A percentile compares a stretch with the other conserved stretches of the same genome.
These are phyloP conservation scores for Planiliza haematocheilus DNA, from an alignment of 2,113 vertebrate species.

Conservation along the genomic window DNA sequence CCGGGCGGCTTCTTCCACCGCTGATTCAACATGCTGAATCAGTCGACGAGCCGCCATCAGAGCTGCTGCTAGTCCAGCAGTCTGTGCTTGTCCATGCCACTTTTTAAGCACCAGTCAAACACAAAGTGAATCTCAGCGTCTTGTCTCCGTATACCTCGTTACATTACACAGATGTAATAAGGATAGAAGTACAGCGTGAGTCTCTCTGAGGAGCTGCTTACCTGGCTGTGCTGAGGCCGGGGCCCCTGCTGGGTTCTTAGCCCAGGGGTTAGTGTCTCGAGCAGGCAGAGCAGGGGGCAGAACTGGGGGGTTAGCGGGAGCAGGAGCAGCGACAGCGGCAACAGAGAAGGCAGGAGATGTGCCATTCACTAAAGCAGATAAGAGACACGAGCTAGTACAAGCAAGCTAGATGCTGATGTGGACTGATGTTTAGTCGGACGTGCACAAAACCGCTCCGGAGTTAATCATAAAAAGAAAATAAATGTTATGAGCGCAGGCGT, in stretches of 20 bases:
- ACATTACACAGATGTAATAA: background rate
- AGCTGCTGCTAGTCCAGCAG: background rate
- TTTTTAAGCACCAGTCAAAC: too few relatives aligned
- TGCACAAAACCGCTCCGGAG: conserved; percentile 35
- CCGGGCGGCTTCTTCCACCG: too few relatives aligned
- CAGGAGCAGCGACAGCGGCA: conserved; percentile 72
- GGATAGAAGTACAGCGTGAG: too few relatives aligned
- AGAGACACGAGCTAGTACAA: conserved; percentile 66
- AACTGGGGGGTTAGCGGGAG: conserved; percentile 80
- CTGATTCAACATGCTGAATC: too few relatives aligned
- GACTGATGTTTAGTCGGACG: conserved; percentile 22
- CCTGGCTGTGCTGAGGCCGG: conserved; percentile 83
- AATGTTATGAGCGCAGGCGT: too few relatives aligned
- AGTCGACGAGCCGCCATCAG: too few relatives aligned
- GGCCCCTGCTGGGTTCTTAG: conserved; percentile 85
- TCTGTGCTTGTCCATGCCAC: conserved; percentile 1
- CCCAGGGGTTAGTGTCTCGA: conserved; percentile 99
- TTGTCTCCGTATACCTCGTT: too few relatives aligned
- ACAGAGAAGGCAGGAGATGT: conserved; percentile 89
- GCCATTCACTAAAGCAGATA: conserved; percentile 94
- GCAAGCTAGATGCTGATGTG: conserved; percentile 22
- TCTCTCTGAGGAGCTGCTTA: conserved; percentile 78
- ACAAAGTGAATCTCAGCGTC: too few relatives aligned
- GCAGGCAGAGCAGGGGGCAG: conserved; percentile 90
- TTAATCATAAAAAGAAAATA: conserved; percentile 7